A percentile compares a stretch with the other conserved stretches of the same genome.
phyloP scores from a whole-genome alignment of 2,888 invertebrate genomes.

The Aleiodes leptofemur region DNA sequence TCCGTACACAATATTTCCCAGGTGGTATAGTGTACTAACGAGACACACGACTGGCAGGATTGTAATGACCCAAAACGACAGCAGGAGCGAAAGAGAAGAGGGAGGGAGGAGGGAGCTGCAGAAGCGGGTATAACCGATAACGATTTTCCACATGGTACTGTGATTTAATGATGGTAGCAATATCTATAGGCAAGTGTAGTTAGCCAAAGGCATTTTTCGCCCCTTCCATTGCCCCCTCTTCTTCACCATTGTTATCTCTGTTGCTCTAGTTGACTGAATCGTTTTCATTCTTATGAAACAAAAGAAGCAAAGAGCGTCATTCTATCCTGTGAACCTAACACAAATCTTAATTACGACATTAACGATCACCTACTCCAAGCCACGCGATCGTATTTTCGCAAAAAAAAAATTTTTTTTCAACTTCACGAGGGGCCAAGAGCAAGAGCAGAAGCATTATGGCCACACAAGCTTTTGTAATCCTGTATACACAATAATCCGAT shows the following conservation, averaged over 20 bases:
- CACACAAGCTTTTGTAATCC: not conserved
- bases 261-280: not conserved
- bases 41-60: constrained; percentile 34
- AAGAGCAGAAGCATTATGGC: not conserved
- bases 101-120: not conserved
- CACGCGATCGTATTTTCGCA: too few species aligned
- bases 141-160: constrained; percentile 24
- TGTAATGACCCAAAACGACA: constrained; percentile 25
- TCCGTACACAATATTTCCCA: constrained; percentile 21
- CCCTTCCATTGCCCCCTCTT: not conserved
- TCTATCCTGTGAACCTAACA: too few species aligned
- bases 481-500: constrained; percentile 27
- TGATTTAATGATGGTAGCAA: constrained; percentile 30
- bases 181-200: not conserved
- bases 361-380: not conserved
- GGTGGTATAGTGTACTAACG: constrained; percentile 30
- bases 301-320: too few species aligned
- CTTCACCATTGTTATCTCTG: not conserved
- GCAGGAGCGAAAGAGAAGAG: too few species aligned
- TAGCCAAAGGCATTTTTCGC: too few species aligned
- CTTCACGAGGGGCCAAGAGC: not conserved
- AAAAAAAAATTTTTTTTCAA: too few species aligned
- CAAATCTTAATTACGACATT: too few species aligned
- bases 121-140: constrained; percentile 20
- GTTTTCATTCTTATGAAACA: not conserved